Evolutionary conservation across 2,113 vertebrate species (phyloP), one percentile per base, ranked within the genome.

Genomic region (Chionis minor): DNA sequence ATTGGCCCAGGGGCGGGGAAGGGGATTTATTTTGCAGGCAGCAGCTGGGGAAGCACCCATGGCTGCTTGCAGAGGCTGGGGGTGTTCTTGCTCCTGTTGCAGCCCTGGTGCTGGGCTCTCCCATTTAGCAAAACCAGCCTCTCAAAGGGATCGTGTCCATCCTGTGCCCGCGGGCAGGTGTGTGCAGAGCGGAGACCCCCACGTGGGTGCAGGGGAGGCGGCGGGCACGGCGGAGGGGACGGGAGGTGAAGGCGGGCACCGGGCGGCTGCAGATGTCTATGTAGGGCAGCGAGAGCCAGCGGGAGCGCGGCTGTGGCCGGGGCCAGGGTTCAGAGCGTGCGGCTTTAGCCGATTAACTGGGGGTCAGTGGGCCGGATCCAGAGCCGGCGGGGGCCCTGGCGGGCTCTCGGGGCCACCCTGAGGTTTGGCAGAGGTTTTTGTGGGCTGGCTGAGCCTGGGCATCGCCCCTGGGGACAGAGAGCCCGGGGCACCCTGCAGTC

Each of bases 331-430:
- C 93, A 95, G 62, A 93, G 84, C 26, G 4, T 15, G 73, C 13
- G 3, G 70, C 81, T 94, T 96, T 85, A 96, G 90, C 94, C n/a
- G 95, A 94, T 96, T 94, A 96, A 70, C 94, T 86, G 92, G 88
- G 94, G 94, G 96, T 96, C 96, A 96, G 96, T 94, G 93, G 96
- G 93, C 92, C 70, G 75, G 87, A 73, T 80, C 74, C 74, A 35
- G 67, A 67, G 84, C 86, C 5, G 7, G 28, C 7, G 1, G 26
- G 77, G 63, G 66, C 24, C 52, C 33, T 3, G 16, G 6, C 14
- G 3, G 54, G 55, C 14, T 66, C 38, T 4, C 4, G 32, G 84
- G 32, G 62, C 61, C 77, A 66, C n/a, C 38, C 61, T 4, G 61
- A 14, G 59, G 4, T 26, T 40, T 77, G 55, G 72, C n/a, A 47